phyloP scores from a whole-genome alignment of 2,797 vertebrate species.

The Caiman crocodilus region DNA sequence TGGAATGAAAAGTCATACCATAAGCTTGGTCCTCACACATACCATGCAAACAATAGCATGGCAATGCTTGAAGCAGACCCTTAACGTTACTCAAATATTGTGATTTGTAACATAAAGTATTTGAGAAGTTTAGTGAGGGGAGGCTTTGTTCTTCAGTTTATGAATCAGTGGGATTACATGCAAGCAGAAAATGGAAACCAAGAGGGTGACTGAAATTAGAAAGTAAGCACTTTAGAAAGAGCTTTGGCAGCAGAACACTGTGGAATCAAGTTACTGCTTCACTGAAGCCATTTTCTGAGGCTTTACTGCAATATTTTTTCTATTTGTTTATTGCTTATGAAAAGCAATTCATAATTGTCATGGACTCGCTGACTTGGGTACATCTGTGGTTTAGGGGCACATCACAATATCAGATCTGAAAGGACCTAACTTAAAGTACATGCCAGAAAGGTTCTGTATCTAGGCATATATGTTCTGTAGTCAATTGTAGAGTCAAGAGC shows the following conservation, averaged over 20 bases:
- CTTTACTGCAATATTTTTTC: not conserved
- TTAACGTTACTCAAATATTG: not conserved
- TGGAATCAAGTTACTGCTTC: not conserved
- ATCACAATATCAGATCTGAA: not conserved
- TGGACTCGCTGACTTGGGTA: slow-evolving; percentile 35
- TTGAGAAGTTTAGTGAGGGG: not conserved
- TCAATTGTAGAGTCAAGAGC: no score
- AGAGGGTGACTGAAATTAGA: not conserved
- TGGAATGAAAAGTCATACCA: not conserved
- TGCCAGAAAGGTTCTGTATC: not conserved
- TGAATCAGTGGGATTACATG: not conserved
- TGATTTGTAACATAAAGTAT: not conserved
- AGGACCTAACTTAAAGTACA: not conserved
- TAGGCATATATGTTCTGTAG: no score
- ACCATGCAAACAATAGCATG: not conserved
- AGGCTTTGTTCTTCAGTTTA: not conserved
- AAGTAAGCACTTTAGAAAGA: slow-evolving; percentile 30
- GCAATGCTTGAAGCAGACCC: no score
- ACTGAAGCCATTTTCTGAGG: not conserved
- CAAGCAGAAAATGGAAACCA: slow-evolving; percentile 8
- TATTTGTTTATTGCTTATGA: slow-evolving; percentile 40
- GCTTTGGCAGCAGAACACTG: not conserved
- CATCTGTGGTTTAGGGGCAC: slow-evolving; percentile 38
- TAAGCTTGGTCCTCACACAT: no score
- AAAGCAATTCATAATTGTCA: slow-evolving; percentile 52